Evolutionary conservation across 2,888 invertebrate genomes (phyloP).

Genomic region (Magallana nippona): DNA sequence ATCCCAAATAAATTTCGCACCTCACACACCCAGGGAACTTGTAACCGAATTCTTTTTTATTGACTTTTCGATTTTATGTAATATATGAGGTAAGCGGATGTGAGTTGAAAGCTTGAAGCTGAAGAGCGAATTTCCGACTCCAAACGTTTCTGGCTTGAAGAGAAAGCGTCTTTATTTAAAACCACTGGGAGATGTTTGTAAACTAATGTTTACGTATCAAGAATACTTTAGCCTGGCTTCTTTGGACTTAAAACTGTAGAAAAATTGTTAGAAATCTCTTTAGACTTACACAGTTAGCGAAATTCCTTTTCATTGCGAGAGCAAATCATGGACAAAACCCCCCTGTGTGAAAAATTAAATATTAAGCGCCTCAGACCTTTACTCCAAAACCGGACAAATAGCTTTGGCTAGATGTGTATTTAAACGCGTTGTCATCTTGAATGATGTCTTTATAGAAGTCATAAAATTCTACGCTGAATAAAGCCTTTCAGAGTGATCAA

Average conservation of each 20-base stretch:
- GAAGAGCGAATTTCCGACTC: no score
- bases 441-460: background rate
- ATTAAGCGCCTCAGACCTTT: background rate
- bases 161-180: no score
- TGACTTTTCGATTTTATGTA: no score
- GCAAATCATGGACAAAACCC: background rate
- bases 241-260: background rate
- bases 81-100: no score
- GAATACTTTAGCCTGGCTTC: background rate
- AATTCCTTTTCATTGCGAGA: background rate
- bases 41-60: background rate
- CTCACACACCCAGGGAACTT: background rate
- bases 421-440: conserved; percentile 3
- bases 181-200: background rate
- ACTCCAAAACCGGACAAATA: background rate
- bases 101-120: no score
- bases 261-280: background rate
- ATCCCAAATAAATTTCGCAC: no score
- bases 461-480: conserved; percentile 4
- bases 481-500: background rate
- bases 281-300: background rate
- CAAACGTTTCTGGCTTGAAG: no score
- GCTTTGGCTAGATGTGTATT: background rate
- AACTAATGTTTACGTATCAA: background rate
- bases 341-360: conserved; percentile 15